phyloP scores from a whole-genome alignment of 2,888 invertebrate species.

The Meteorus cinctellus region DNA sequence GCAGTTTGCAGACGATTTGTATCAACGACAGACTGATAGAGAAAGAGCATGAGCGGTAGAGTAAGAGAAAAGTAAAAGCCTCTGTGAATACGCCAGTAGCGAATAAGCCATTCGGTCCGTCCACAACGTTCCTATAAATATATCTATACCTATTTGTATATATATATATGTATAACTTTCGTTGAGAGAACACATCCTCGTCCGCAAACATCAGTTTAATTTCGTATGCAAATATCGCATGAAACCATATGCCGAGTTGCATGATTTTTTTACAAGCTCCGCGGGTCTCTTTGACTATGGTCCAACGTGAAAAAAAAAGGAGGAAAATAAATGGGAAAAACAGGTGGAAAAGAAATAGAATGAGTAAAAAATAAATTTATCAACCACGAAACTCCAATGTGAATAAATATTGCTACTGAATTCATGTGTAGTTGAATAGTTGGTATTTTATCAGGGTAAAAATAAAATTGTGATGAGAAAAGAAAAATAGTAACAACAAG shows the following conservation, averaged over 20 bases:
- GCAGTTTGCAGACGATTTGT: conserved; percentile 60
- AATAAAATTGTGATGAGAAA: background rate
- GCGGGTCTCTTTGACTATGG: conserved; percentile 4
- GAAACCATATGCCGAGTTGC: conserved; percentile 27
- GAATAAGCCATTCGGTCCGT: conserved; percentile 44
- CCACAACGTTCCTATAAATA: conserved; percentile 32
- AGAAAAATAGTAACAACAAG: background rate
- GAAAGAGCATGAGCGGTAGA: background rate
- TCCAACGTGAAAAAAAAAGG: background rate
- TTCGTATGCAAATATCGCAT: conserved; percentile 71
- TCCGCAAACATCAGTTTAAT: conserved; percentile 72
- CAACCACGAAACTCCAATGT: background rate
- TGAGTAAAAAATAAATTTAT: background rate
- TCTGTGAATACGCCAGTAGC: conserved; percentile 66
- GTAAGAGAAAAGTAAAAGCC: conserved; percentile 52
- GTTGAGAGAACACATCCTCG: conserved; percentile 57
- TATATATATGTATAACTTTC: conserved; percentile 37
- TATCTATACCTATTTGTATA: conserved; percentile 6
- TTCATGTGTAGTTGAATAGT: background rate
- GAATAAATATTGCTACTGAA: background rate
- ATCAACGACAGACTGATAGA: conserved; percentile 24
- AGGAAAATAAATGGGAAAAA: conserved; percentile 1
- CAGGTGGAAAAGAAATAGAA: no score
- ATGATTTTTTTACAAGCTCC: conserved; percentile 34
- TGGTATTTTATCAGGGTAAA: background rate